Percentiles rank a stretch among this genome's conserved stretches.
Evolutionary conservation across 2,797 vertebrate species (phyloP).

Genomic region (Semotilus atromaculatus): DNA sequence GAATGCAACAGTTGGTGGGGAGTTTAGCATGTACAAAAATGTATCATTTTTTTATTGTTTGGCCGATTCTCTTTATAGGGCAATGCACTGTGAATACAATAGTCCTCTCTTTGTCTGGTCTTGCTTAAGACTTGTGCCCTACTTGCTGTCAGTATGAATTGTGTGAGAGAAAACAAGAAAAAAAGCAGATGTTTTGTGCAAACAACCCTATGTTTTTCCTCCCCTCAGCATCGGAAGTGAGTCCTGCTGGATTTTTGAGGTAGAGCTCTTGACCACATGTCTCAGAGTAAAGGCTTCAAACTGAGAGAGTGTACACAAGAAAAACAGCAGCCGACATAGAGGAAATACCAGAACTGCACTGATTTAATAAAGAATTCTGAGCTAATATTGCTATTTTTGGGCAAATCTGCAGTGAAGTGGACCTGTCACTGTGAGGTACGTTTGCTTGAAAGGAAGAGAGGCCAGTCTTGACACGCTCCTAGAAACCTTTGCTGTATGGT

Average conservation of each 20-base stretch:
- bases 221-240: conserved; percentile 52
- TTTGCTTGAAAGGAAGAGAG: conserved; percentile 43
- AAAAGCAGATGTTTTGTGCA: conserved; percentile 47
- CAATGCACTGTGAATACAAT: background rate
- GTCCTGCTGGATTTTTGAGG: conserved; percentile 62
- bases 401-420: conserved; percentile 51
- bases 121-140: conserved; percentile 14
- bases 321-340: conserved; percentile 45
- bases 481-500: conserved; percentile 48
- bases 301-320: conserved; percentile 45
- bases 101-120: conserved; percentile 27
- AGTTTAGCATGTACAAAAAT: background rate
- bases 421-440: conserved; percentile 35
- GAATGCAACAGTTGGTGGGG: background rate
- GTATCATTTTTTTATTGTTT: background rate
- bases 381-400: conserved; percentile 63
- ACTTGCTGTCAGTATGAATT: conserved; percentile 39
- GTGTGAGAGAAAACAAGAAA: conserved; percentile 38
- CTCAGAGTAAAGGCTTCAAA: conserved; percentile 55
- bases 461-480: conserved; percentile 44
- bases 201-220: conserved; percentile 60
- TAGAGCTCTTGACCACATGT: conserved; percentile 58
- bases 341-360: conserved; percentile 64
- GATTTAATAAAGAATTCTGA: conserved; percentile 62
- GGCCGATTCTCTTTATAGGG: background rate